Conservation (phyloP, 2,888 invertebrate species). For the Frankliniella intonsa region DNA sequence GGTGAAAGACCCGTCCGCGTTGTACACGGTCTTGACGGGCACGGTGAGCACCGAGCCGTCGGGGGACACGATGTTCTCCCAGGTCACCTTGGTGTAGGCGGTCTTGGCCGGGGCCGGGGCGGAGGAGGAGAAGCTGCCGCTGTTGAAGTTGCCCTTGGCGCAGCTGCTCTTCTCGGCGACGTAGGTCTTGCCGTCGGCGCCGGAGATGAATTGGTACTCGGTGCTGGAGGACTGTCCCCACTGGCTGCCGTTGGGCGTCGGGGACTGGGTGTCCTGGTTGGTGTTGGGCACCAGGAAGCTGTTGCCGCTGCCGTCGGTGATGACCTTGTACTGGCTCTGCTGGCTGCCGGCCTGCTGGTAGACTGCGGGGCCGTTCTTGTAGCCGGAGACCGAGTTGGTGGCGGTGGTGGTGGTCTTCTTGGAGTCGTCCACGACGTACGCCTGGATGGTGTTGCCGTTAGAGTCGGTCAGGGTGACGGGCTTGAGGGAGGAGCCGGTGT, state of each 20-base stretch:
- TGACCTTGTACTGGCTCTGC: background rate
- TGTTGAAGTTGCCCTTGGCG: background rate
- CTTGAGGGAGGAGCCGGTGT: background rate
- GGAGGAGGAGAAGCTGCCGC: background rate
- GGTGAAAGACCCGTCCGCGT: slow-evolving; percentile 9
- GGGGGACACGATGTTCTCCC: slow-evolving; percentile 15
- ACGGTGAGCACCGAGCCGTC: slow-evolving; percentile 5
- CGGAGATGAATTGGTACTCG: background rate
- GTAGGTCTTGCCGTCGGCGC: slow-evolving; percentile 18
- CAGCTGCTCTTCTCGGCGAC: background rate
- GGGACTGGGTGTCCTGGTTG: background rate
- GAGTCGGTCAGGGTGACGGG: slow-evolving; percentile 19
- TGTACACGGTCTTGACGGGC: slow-evolving; percentile 11
- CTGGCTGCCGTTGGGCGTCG: background rate
- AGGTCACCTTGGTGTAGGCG: slow-evolving; percentile 4
- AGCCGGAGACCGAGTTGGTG: background rate
- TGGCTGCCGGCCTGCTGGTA: background rate
- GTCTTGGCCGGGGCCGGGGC: background rate
- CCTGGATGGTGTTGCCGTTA: background rate
- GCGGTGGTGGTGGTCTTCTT: background rate
- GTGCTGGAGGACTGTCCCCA: background rate
- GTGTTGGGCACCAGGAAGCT: background rate
- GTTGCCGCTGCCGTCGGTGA: background rate
- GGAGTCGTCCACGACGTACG: background rate
- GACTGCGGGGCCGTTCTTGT: background rate